These are phyloP conservation scores for Lissocephala sabroskyi DNA, from an alignment of 2,888 invertebrate species.

Conservation along the genomic window DNA sequence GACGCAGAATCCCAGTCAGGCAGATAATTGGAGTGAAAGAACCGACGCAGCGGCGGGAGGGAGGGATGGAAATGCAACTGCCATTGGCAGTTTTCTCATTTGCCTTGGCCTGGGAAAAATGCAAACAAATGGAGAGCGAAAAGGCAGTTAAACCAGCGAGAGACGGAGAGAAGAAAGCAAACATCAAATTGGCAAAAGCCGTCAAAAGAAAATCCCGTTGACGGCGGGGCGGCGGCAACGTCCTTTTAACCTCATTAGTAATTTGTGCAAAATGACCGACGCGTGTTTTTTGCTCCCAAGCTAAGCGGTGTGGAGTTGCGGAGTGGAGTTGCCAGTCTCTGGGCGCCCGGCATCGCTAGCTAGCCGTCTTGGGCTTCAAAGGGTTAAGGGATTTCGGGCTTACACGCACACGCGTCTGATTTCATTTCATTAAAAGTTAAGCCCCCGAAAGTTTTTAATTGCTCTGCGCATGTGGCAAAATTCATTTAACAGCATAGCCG, in stretches of 20 bases:
- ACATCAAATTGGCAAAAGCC: no score
- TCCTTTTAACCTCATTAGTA: no score
- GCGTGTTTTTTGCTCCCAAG: no score
- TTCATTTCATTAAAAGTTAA: not conserved
- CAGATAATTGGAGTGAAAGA: not conserved
- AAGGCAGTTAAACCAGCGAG: not conserved
- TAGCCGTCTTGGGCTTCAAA: no score
- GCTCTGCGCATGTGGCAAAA: not conserved
- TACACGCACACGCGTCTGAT: not conserved
- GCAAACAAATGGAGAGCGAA: not conserved
- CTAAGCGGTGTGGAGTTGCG: no score
- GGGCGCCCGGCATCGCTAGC: no score
- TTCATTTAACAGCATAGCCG: not conserved
- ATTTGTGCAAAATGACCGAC: no score
- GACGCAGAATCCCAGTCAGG: not conserved
- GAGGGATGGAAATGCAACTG: conserved; percentile 21
- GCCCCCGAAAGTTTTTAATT: not conserved
- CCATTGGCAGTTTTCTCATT: conserved; percentile 34
- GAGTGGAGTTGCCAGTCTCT: no score
- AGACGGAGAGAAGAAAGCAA: no score
- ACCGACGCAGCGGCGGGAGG: not conserved
- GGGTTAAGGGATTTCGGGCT: no score
- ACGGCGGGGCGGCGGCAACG: no score
- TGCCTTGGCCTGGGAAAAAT: conserved; percentile 15
- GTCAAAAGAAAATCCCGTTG: no score